Conservation (phyloP, 2,113 vertebrate species). For the Halichoeres trimaculatus region DNA sequence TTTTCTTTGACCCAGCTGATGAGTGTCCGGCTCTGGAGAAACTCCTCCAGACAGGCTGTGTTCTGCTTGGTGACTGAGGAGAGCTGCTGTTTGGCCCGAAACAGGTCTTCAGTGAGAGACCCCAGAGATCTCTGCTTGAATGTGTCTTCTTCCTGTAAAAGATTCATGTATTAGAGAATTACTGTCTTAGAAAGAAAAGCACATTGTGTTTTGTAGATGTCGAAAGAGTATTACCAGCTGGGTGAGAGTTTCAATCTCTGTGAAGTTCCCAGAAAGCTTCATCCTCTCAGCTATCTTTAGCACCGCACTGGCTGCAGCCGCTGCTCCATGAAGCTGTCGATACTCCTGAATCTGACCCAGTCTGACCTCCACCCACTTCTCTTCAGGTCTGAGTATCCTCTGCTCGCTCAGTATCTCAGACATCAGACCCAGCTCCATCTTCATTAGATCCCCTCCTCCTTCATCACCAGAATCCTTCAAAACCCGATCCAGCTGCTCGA, state of each 20-base stretch:
- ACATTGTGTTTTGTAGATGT: neutral
- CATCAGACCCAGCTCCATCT: slow-evolving; percentile 76
- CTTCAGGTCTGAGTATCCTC: neutral
- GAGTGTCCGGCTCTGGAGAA: slow-evolving; percentile 67
- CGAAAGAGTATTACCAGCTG: slow-evolving; percentile 71
- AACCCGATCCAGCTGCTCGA: slow-evolving; percentile 68
- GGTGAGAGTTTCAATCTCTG: slow-evolving; percentile 60
- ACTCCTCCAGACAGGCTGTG: slow-evolving; percentile 76
- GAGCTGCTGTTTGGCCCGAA: slow-evolving; percentile 60
- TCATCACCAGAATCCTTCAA: slow-evolving; percentile 60
- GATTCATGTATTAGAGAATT: neutral
- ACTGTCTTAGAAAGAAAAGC: no score
- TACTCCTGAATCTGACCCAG: slow-evolving; percentile 75
- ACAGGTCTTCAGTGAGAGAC: slow-evolving; percentile 67
- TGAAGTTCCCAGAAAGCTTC: slow-evolving; percentile 74
- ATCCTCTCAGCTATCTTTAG: slow-evolving; percentile 66
- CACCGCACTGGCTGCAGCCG: slow-evolving; percentile 66
- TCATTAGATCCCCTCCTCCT: slow-evolving; percentile 66
- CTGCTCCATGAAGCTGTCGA: slow-evolving; percentile 62
- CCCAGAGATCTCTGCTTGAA: slow-evolving; percentile 67
- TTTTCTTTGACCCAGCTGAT: slow-evolving; percentile 75
- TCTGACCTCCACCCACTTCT: slow-evolving; percentile 54
- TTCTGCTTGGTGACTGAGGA: slow-evolving; percentile 60
- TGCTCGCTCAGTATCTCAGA: slow-evolving; percentile 6
- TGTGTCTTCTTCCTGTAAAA: slow-evolving; percentile 62